These are phyloP conservation scores for Paralvinella palmiformis DNA, from an alignment of 1,140 invertebrate genomes.

Conservation along the genomic window DNA sequence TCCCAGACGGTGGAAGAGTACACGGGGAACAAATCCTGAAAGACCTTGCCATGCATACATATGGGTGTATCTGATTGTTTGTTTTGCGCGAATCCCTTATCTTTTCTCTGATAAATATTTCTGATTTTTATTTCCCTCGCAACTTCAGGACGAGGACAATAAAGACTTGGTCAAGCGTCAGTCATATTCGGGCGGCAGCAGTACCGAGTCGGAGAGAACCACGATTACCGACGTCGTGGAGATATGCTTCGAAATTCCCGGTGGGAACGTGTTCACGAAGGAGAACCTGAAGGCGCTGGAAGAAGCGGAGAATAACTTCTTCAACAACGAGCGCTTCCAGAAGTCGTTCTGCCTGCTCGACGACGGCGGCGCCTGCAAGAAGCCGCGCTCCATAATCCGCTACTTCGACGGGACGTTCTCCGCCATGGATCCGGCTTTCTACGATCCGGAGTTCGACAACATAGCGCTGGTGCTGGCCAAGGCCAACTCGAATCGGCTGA, in stretches of 20 bases:
- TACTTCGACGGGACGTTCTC: slow-evolving; percentile 22
- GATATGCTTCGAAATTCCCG: slow-evolving; percentile 9
- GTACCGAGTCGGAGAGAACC: no score
- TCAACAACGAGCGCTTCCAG: slow-evolving; percentile 3
- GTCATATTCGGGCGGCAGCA: no score
- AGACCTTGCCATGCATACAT: no score
- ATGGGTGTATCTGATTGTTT: no score
- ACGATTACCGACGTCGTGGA: slow-evolving; percentile 1
- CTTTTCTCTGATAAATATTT: no score
- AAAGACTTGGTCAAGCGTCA: no score
- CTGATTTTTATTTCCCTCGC: no score
- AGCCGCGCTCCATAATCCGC: slow-evolving; percentile 16
- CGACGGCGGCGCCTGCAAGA: not conserved
- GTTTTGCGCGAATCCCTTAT: no score
- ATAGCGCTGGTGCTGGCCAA: slow-evolving; percentile 8
- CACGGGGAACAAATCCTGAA: no score
- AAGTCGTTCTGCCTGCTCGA: slow-evolving; percentile 1
- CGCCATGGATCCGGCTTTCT: not conserved
- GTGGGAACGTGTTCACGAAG: slow-evolving; percentile 17
- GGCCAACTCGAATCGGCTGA: slow-evolving; percentile 7
- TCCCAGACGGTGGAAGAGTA: no score
- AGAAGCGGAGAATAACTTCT: slow-evolving; percentile 14
- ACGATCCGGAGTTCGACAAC: slow-evolving; percentile 19
- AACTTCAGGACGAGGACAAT: no score
- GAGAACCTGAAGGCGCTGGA: slow-evolving; percentile 12